phyloP scores from a whole-genome alignment of 2,113 vertebrate genomes.

The Natator depressus region DNA sequence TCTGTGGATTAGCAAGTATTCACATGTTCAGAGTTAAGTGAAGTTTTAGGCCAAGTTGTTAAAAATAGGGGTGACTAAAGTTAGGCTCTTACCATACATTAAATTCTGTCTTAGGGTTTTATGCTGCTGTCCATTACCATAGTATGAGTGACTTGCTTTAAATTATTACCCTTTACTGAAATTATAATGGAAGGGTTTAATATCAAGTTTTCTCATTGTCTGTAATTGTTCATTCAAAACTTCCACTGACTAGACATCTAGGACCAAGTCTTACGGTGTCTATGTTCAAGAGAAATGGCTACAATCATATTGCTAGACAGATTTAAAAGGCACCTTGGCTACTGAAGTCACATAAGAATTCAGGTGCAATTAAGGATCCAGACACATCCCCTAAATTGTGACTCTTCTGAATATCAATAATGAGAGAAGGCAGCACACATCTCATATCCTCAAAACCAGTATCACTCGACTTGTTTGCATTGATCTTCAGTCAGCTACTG shows the following conservation, averaged over 20 bases:
- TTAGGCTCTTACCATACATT: slow-evolving; percentile 22
- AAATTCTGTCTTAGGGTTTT: slow-evolving; percentile 30
- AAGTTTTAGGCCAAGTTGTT: background rate
- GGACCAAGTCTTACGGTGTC: background rate
- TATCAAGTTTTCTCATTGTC: background rate
- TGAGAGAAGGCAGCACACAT: background rate
- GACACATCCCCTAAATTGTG: background rate
- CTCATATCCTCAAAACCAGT: background rate
- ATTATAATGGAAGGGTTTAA: background rate
- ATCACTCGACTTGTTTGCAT: background rate
- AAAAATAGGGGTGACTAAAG: slow-evolving; percentile 13
- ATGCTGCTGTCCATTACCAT: background rate
- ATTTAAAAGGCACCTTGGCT: background rate
- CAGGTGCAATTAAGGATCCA: background rate
- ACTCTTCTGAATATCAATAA: background rate
- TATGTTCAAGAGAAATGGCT: background rate
- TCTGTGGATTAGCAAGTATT: slow-evolving; percentile 6
- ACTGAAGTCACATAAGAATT: background rate
- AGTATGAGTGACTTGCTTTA: background rate
- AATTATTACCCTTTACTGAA: background rate
- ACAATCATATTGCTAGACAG: background rate
- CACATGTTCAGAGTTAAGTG: background rate
- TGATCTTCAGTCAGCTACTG: too few relatives aligned
- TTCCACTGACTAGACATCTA: background rate
- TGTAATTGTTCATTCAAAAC: slow-evolving; percentile 11